Evolutionary conservation across 2,888 invertebrate species (phyloP).

Genomic region (Scrobipalpa costella): DNA sequence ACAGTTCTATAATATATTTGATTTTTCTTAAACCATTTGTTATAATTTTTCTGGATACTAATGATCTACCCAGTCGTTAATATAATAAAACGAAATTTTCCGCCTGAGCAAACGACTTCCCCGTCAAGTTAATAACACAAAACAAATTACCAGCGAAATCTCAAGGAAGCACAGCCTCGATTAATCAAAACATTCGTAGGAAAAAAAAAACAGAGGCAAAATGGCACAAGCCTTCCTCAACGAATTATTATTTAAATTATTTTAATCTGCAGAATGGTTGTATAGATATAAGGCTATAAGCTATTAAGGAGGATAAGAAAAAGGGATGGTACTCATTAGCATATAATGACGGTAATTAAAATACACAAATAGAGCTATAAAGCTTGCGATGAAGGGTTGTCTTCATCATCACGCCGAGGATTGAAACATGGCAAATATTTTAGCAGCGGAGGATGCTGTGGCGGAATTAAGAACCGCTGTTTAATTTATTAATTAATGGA

Average conservation of each 20-base stretch:
- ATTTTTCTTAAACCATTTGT: not conserved
- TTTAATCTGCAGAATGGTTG: constrained; percentile 75
- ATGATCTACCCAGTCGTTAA: constrained; percentile 38
- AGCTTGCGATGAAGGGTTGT: constrained; percentile 79
- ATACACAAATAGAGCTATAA: constrained; percentile 86
- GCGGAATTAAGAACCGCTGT: constrained; percentile 73
- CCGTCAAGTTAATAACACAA: constrained; percentile 74
- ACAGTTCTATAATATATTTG: no score
- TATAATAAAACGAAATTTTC: constrained; percentile 58
- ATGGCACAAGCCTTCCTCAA: constrained; percentile 59
- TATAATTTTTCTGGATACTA: constrained; percentile 25
- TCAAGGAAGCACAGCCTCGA: constrained; percentile 62
- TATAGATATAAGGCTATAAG: constrained; percentile 78
- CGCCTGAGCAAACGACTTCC: constrained; percentile 68
- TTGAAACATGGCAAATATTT: constrained; percentile 80
- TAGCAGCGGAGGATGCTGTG: constrained; percentile 63
- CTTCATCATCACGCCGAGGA: constrained; percentile 76
- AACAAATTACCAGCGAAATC: constrained; percentile 72
- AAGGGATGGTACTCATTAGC: constrained; percentile 82
- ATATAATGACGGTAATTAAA: constrained; percentile 87
- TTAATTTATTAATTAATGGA: constrained; percentile 80
- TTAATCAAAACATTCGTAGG: constrained; percentile 71
- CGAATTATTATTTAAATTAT: constrained; percentile 76
- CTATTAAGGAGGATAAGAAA: constrained; percentile 81
- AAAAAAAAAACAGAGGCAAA: constrained; percentile 62